phyloP scores from a whole-genome alignment of 2,113 vertebrate genomes.

The Bujurquina vittata region DNA sequence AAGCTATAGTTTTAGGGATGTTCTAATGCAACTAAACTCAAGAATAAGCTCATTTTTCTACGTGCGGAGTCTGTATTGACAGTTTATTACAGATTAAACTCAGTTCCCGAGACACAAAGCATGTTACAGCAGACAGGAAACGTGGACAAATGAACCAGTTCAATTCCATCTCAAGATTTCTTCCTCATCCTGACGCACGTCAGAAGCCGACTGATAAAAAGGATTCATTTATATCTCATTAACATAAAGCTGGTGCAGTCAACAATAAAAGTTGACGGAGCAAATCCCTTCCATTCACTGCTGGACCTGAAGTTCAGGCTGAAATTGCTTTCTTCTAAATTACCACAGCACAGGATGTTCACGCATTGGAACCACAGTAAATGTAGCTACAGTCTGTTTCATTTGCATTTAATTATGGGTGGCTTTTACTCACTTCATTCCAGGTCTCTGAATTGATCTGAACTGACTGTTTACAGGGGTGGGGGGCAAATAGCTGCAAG shows the following conservation, averaged over 20 bases:
- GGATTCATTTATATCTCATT: constrained; percentile 33
- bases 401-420: constrained; percentile 40
- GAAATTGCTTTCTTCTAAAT: constrained; percentile 49
- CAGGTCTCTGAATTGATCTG: constrained; percentile 37
- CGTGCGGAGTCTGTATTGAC: background rate
- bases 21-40: background rate
- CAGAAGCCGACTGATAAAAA: constrained; percentile 2
- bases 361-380: constrained; percentile 31
- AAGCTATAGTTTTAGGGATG: constrained; percentile 2
- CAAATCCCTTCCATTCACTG: constrained; percentile 28
- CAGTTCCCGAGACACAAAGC: background rate
- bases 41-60: background rate
- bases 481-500: constrained; percentile 27
- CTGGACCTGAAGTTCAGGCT: constrained; percentile 39
- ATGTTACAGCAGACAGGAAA: background rate
- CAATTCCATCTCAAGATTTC: background rate
- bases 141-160: background rate
- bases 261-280: constrained; percentile 28
- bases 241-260: background rate
- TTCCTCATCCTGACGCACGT: constrained; percentile 1
- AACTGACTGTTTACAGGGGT: constrained; percentile 22
- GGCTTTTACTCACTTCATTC: constrained; percentile 38
- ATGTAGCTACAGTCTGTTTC: constrained; percentile 15
- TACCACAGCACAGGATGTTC: constrained; percentile 21
- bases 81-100: background rate